These are phyloP conservation scores for Tragelaphus scriptus DNA, from an alignment of 2,113 vertebrate species.

Conservation along the genomic window DNA sequence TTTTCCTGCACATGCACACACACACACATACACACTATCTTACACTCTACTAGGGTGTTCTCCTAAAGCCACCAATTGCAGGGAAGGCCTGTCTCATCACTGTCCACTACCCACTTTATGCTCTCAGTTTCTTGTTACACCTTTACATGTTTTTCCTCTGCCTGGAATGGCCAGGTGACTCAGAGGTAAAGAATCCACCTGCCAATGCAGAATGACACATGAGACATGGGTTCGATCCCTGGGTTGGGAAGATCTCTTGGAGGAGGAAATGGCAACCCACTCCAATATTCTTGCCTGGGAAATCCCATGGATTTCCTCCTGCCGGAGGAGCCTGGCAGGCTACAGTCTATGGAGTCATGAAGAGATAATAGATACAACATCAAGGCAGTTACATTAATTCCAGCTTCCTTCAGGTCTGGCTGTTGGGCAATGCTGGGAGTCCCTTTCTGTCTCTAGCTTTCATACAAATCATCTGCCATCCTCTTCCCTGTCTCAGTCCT, in stretches of 20 bases:
- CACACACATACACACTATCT: background rate
- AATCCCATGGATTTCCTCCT: background rate
- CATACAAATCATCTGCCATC: background rate
- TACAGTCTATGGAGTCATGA: background rate
- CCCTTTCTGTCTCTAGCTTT: background rate
- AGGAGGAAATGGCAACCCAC: background rate
- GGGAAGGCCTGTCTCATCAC: background rate
- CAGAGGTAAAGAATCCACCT: background rate
- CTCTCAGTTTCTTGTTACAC: background rate
- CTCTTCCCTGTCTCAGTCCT: background rate
- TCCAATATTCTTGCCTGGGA: background rate
- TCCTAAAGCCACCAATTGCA: background rate
- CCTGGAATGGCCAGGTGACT: background rate
- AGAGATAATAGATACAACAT: background rate
- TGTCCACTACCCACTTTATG: background rate
- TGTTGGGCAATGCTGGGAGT: background rate
- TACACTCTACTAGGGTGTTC: background rate
- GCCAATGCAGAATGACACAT: background rate
- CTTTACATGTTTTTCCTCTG: background rate
- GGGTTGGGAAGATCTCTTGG: background rate
- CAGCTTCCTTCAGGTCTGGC: background rate
- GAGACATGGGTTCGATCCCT: background rate
- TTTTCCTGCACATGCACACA: rapidly evolving
- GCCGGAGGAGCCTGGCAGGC: background rate
- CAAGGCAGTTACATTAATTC: background rate